A percentile compares a stretch with the other conserved stretches of the same genome.
These are phyloP conservation scores for Alcedo atthis DNA, from an alignment of 2,797 vertebrate genomes.

Conservation along the genomic window DNA sequence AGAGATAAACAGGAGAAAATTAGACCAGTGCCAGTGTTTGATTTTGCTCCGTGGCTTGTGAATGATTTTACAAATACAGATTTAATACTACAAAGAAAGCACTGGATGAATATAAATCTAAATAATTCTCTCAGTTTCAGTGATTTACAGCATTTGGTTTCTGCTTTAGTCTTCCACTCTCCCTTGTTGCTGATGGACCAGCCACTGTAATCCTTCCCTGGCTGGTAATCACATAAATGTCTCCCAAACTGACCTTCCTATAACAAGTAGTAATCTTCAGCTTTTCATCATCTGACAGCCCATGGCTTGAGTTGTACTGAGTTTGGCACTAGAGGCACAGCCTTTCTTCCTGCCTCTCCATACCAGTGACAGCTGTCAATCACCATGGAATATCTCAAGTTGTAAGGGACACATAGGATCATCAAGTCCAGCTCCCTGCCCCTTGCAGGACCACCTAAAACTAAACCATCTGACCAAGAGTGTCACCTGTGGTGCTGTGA, in stretches of 20 bases:
- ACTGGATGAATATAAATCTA: neutral
- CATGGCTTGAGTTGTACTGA: neutral
- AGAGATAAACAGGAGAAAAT: neutral
- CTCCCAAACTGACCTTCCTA: neutral
- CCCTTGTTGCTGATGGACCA: neutral
- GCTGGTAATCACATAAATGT: neutral
- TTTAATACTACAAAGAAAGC: neutral
- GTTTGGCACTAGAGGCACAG: neutral
- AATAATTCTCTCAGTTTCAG: neutral
- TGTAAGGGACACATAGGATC: neutral
- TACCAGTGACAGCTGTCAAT: neutral
- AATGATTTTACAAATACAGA: neutral
- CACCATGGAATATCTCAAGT: neutral
- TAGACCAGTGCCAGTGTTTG: neutral
- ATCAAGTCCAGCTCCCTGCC: neutral
- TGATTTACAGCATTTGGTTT: neutral
- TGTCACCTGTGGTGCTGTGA: fast-evolving
- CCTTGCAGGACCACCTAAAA: neutral
- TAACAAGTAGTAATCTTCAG: neutral
- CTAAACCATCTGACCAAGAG: neutral
- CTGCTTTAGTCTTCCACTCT: neutral
- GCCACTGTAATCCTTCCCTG: neutral
- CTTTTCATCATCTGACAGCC: neutral
- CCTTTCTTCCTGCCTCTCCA: neutral
- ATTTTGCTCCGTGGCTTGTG: neutral